Base-by-base conservation (phyloP, 1,140 invertebrate genomes). In the Vanessa tameamea region DNA sequence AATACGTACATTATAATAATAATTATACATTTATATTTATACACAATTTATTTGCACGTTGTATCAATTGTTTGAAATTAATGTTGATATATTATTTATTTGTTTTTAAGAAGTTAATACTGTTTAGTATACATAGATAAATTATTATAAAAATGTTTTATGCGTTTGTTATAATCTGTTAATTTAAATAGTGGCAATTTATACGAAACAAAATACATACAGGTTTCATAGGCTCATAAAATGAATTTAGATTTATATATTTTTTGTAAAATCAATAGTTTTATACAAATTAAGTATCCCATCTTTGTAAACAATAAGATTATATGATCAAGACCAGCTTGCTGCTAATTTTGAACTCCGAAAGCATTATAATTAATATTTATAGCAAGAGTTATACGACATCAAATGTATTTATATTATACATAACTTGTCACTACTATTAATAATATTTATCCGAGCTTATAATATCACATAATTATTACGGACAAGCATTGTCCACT, bases 381-480 rank as follows among this genome's bases (percentile, higher is more conserved):
- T 64, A 69, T 67, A 67, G 63, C 55, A 69, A 69, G 61, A 76
- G 43, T 76, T 82, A 87, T 80, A 90, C 85, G 83, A 91, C 89
- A 91, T 89, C 84, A 81, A 90, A 72, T 81, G 78, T 79, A 81
- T 84, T 82, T 82, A 86, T 88, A 85, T 84, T 82, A 85, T 85
- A 90, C 85, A 89, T 81, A 76, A 81, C 50, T 50, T 64, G 64
- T 55, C 79, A 80, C 47, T 75, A 67, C 75, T 82, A 81, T 78
- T 61, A 78, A 82, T 57, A 57, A 57, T 57, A 57, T 79, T 77
- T 88, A 77, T 85, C 86, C 87, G 87, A 86, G 87, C 85, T 90
- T 90, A 90, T 87, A 91, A 92, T 92, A 92, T 92, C 90, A 92
- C 90, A 92, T 84, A 85, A 82, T 81, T 83, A 87, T 86, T 86